These are phyloP conservation scores for Euwallacea similis DNA, from an alignment of 1,140 invertebrate species.

Conservation along the genomic window DNA sequence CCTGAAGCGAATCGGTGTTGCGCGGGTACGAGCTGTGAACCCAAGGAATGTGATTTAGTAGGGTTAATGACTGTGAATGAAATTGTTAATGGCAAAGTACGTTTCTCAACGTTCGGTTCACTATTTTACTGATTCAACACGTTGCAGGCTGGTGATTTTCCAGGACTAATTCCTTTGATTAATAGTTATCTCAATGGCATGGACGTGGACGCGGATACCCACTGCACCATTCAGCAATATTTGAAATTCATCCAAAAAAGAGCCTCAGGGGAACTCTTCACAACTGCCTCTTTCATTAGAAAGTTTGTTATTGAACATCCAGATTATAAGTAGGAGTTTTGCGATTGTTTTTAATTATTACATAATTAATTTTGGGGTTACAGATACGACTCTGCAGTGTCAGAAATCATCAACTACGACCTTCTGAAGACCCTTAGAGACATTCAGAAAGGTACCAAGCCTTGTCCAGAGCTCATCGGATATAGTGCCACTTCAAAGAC, in stretches of 20 bases:
- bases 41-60: slow-evolving; percentile 59
- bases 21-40: slow-evolving; percentile 40
- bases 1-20: slow-evolving; percentile 55
- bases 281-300: slow-evolving; percentile 90
- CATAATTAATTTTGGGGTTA: slow-evolving; percentile 40
- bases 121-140: not conserved
- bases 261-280: slow-evolving; percentile 83
- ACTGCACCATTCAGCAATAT: slow-evolving; percentile 97
- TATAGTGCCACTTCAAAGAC: slow-evolving; percentile 73
- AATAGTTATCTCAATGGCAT: slow-evolving; percentile 90
- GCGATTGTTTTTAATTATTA: slow-evolving; percentile 5
- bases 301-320: slow-evolving; percentile 88
- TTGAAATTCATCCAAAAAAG: slow-evolving; percentile 89
- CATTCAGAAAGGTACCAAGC: slow-evolving; percentile 71
- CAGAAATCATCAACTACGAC: slow-evolving; percentile 92
- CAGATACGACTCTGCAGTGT: slow-evolving; percentile 87
- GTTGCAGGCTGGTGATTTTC: slow-evolving; percentile 78
- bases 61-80: slow-evolving; percentile 88
- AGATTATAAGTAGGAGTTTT: slow-evolving; percentile 75
- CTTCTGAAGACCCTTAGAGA: slow-evolving; percentile 75
- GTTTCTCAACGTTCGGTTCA: not conserved
- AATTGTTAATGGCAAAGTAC: slow-evolving; percentile 96
- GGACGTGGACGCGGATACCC: slow-evolving; percentile 95
- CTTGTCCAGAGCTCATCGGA: slow-evolving; percentile 78
- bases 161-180: slow-evolving; percentile 92